Evolutionary conservation across 2,888 invertebrate genomes (phyloP), one percentile per base, ranked within the genome.

Genomic region (Eledona agricola): DNA sequence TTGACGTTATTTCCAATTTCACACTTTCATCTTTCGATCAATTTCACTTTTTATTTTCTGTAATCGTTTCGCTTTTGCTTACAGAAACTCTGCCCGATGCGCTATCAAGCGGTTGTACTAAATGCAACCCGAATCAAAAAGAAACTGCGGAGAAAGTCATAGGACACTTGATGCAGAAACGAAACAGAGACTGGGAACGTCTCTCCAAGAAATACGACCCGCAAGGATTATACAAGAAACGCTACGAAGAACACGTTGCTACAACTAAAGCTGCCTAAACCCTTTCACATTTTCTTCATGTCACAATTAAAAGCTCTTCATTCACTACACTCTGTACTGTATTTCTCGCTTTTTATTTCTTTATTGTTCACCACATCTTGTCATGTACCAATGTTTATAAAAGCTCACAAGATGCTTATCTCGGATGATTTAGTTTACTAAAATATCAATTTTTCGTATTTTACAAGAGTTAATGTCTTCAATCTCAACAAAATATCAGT

Each of bases 1-100:
- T 22, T 22, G 22, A 3, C 6, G 22, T 22, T 7, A 22, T 6
- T 6, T 25, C 6, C 7, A 1, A 9, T 7, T 22, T 2, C 22
- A 3, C 6, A 22, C 7, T 22, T 13, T 29, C 9, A n/a, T n/a
- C n/a, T n/a, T n/a, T 12, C n/a, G 16, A 32, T 16, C 5, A 32
- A 32, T n/a, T 17, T 35, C 1, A 23, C 15, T 25, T 22, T 22
- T n/a, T 11, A 37, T 37, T 37, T 37, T 23, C 37, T 23, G n/a
- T 9, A n/a, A n/a, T n/a, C n/a, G n/a, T n/a, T n/a, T n/a, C n/a
- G 9, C 19, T 17, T 35, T 19, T 37, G 1, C 59, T 78, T 78
- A 17, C 75, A 89, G 89, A 80, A 55, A 85, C 84, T 45, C 76
- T 89, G 2, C 88, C 88, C 0, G 88, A 88, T 68, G 88, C 89